Percentiles rank a stretch among this genome's conserved stretches.
These are phyloP conservation scores for Hermaeophaga mercurialis DNA, from an alignment of 2,888 invertebrate genomes.

Conservation along the genomic window DNA sequence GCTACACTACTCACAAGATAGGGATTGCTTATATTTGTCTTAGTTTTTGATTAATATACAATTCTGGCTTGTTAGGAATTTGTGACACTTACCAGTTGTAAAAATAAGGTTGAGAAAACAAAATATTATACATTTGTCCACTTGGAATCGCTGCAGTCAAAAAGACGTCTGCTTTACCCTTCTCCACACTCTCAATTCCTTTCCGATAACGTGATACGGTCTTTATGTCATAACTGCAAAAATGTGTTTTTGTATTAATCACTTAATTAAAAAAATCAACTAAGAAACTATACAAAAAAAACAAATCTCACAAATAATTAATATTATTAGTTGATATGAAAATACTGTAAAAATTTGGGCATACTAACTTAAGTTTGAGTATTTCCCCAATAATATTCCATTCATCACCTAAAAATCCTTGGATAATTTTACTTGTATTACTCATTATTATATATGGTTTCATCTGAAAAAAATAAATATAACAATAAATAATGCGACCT, in stretches of 20 bases:
- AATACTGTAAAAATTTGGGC: too few relatives aligned
- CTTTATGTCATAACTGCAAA: too few relatives aligned
- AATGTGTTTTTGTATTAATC: too few relatives aligned
- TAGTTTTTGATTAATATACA: too few relatives aligned
- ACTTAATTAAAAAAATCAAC: too few relatives aligned
- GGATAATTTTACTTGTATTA: neutral
- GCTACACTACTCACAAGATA: too few relatives aligned
- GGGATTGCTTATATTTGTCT: too few relatives aligned
- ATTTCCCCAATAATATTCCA: slow-evolving; percentile 54
- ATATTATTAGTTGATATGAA: too few relatives aligned
- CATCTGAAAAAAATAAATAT: slow-evolving; percentile 4
- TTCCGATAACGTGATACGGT: neutral
- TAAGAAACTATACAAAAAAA: neutral
- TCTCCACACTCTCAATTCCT: slow-evolving; percentile 44
- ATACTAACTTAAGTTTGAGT: slow-evolving; percentile 53
- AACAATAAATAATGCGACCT: neutral
- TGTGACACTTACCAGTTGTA: slow-evolving; percentile 49
- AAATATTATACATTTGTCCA: slow-evolving; percentile 40
- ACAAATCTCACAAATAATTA: too few relatives aligned
- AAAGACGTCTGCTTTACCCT: slow-evolving; percentile 49
- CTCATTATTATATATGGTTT: slow-evolving; percentile 46
- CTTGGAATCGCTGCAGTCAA: slow-evolving; percentile 48
- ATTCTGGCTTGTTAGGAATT: too few relatives aligned
- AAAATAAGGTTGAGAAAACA: slow-evolving; percentile 52
- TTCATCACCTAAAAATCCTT: slow-evolving; percentile 51